These are phyloP conservation scores for Chironomus tepperi DNA, from an alignment of 1,140 invertebrate genomes.

Conservation along the genomic window DNA sequence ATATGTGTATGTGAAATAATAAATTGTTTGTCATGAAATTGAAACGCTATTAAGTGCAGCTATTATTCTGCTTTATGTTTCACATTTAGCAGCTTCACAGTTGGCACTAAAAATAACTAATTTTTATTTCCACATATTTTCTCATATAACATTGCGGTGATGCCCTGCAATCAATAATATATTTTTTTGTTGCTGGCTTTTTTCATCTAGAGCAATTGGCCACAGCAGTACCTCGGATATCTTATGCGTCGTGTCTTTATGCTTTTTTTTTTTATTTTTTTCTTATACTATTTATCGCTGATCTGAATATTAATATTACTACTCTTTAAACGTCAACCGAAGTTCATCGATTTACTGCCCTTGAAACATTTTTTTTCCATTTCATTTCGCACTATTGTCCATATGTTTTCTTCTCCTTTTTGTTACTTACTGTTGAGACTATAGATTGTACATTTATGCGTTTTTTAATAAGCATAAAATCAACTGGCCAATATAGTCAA, in stretches of 20 bases:
- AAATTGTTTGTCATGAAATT: conserved; percentile 14
- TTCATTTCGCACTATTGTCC: no score
- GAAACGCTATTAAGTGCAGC: conserved; percentile 6
- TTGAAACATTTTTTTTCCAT: background rate
- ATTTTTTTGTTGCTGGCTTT: background rate
- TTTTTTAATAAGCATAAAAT: background rate
- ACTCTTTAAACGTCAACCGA: background rate
- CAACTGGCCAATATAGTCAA: background rate
- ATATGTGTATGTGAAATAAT: background rate
- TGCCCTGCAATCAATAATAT: background rate
- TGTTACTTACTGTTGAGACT: no score
- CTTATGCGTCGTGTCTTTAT: background rate
- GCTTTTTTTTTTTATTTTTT: no score
- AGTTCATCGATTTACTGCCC: background rate
- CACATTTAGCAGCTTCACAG: conserved; percentile 4
- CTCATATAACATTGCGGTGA: background rate
- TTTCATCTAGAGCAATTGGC: background rate
- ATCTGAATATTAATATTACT: background rate
- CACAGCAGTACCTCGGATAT: background rate
- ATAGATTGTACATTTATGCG: background rate
- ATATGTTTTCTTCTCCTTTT: no score
- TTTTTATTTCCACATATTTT: no score
- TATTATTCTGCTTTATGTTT: background rate
- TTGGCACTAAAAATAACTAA: background rate
- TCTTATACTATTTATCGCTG: background rate